A percentile compares a stretch with the other conserved stretches of the same genome.
Evolutionary conservation across 2,888 invertebrate species (phyloP).

Genomic region (Notodonta dromedarius): DNA sequence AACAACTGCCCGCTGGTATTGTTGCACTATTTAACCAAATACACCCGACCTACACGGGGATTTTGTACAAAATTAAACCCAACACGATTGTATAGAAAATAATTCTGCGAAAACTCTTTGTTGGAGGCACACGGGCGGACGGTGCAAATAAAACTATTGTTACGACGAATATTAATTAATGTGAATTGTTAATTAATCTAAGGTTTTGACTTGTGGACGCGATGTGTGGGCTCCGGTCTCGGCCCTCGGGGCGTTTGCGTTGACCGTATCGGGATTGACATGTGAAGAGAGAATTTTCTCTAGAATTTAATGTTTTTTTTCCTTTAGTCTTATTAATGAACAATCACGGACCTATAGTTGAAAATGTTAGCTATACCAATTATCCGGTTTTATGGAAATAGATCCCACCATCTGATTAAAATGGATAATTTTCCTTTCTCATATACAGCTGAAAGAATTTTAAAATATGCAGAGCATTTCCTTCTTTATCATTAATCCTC

Average conservation of each 20-base stretch:
- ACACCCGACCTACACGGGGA: constrained; percentile 51
- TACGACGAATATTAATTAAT: constrained; percentile 69
- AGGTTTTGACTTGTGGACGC: constrained; percentile 45
- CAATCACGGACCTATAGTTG: too few relatives aligned
- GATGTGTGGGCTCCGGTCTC: constrained; percentile 11
- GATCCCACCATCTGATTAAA: background rate
- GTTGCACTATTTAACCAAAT: constrained; percentile 78
- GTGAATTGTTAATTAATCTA: constrained; percentile 64
- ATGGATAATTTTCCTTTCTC: background rate
- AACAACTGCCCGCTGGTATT: constrained; percentile 70
- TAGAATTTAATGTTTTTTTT: background rate
- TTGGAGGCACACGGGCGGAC: constrained; percentile 49
- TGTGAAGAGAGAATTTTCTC: background rate
- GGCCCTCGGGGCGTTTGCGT: constrained; percentile 29
- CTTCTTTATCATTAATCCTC: constrained; percentile 24
- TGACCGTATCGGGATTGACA: constrained; percentile 31
- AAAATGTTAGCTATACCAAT: too few relatives aligned
- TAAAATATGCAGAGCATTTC: constrained; percentile 4
- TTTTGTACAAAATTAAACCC: constrained; percentile 65
- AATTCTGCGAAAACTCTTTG: constrained; percentile 68
- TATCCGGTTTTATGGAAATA: too few relatives aligned
- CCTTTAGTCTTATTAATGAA: background rate
- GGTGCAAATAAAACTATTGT: constrained; percentile 75
- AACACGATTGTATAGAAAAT: constrained; percentile 73
- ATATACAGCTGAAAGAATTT: too few relatives aligned